Base-by-base conservation (phyloP, 1,140 invertebrate genomes). In the Xylocopa sonorina region DNA sequence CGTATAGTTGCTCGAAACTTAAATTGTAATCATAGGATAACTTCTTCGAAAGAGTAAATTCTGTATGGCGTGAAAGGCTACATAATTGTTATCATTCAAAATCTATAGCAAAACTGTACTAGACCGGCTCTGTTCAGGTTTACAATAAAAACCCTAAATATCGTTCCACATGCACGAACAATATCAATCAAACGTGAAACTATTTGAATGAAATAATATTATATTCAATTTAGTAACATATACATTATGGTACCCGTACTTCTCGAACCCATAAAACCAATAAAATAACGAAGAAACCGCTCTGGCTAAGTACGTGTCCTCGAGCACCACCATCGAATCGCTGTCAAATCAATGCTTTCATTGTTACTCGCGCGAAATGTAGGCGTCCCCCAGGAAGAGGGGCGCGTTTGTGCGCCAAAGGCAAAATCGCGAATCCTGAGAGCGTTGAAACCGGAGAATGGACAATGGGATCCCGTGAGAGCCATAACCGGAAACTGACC, bases 401-500 rank as follows among this genome's bases (percentile, higher is more conserved):
- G 10, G 29, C 29, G 60, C 55, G 16, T 21, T 62, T 51, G n/a
- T n/a, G n/a, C n/a, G n/a, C n/a, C 43, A 24, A 29, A 66, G 34
- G 38, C 38, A 34, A 55, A 75, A 66, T 66, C 60, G 27, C 24
- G 50, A 9, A 34, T 55, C 3, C 48, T 46, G 41, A 12, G 38
- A 2, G 16, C 29, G 2, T 12, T 1, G 55, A 51, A 57, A 51
- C 43, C 12, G 53, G 29, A 51, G 46, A 69, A 69, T 41, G 75
- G 53, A 55, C 66, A 71, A 29, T n/a, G 55, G 7, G 14, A 18
- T 29, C 75, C 46, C 53, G 18, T 3, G 75, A 32, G 75, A 48
- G 41, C 66, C 16, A 64, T 83, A 83, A 46, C 57, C 53, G 67
- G 64, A 4, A 66, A 43, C 60, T 53, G 48, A 66, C 46, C 48